A percentile compares a stretch with the other conserved stretches of the same genome.
Conservation (phyloP, 2,888 invertebrate species). For the Griposia aprilina region DNA sequence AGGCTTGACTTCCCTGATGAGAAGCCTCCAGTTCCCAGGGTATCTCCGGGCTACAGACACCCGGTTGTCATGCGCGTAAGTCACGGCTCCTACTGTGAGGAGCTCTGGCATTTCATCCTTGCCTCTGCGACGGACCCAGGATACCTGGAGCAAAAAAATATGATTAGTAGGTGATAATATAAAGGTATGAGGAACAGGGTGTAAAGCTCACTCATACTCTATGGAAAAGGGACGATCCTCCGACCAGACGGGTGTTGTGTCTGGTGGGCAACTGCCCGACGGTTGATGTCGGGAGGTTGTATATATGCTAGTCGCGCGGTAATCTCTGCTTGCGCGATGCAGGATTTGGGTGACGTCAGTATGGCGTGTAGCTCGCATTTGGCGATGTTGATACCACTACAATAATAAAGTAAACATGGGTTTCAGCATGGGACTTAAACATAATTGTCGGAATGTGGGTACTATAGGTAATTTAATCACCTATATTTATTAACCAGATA, state of each 20-base stretch:
- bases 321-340: no score
- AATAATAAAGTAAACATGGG: neutral
- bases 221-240: no score
- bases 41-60: conserved; percentile 92
- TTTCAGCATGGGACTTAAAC: neutral
- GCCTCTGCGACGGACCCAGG: conserved; percentile 92
- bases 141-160: conserved; percentile 85
- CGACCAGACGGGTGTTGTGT: no score
- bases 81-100: conserved; percentile 92
- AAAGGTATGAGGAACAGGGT: no score
- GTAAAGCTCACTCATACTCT: no score
- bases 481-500: neutral
- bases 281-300: no score
- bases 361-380: no score
- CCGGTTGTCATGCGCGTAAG: conserved; percentile 92
- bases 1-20: conserved; percentile 92
- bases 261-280: no score
- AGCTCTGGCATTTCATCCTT: conserved; percentile 92
- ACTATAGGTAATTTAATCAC: neutral
- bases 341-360: no score
- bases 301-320: no score
- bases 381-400: no score
- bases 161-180: neutral
- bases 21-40: conserved; percentile 92
- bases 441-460: neutral